Evolutionary conservation across 2,113 vertebrate genomes (phyloP).

Genomic region (Sapajus apella): DNA sequence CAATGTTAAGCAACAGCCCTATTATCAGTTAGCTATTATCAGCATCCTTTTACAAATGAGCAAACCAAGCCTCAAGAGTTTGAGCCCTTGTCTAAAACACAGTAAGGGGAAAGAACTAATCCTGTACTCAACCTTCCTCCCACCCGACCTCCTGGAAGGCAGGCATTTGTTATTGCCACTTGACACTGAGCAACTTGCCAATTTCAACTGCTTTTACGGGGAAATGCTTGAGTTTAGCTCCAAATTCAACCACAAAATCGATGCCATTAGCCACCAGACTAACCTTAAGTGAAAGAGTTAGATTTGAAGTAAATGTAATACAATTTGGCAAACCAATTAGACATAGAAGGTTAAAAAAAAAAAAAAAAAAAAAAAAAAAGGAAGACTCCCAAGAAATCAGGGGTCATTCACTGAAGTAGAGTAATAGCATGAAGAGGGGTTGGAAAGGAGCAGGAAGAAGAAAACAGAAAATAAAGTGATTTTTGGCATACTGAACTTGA

Average conservation of each 20-base stretch:
- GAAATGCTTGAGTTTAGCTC: conserved; percentile 32
- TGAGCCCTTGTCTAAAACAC: background rate
- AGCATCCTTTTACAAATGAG: background rate
- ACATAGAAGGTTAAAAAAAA: background rate
- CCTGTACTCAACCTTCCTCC: background rate
- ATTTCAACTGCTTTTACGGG: background rate
- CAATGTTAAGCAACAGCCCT: background rate
- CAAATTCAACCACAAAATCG: conserved; percentile 46
- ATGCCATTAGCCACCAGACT: background rate
- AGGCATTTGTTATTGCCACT: background rate
- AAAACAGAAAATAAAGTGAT: background rate
- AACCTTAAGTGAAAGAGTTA: conserved; percentile 22
- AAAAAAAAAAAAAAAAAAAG: conserved; percentile 1
- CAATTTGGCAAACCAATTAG: conserved; percentile 35
- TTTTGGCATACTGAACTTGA: background rate
- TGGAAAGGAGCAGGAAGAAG: background rate
- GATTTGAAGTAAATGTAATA: conserved; percentile 35
- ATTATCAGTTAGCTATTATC: background rate
- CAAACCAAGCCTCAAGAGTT: background rate
- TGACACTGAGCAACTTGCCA: background rate
- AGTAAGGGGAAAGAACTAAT: background rate
- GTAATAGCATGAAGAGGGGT: background rate
- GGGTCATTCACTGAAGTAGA: background rate
- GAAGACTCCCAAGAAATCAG: background rate
- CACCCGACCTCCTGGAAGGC: background rate